Evolutionary conservation across 1,140 invertebrate genomes (phyloP), one percentile per base, ranked within the genome.

Genomic region (Odontomachus brunneus): DNA sequence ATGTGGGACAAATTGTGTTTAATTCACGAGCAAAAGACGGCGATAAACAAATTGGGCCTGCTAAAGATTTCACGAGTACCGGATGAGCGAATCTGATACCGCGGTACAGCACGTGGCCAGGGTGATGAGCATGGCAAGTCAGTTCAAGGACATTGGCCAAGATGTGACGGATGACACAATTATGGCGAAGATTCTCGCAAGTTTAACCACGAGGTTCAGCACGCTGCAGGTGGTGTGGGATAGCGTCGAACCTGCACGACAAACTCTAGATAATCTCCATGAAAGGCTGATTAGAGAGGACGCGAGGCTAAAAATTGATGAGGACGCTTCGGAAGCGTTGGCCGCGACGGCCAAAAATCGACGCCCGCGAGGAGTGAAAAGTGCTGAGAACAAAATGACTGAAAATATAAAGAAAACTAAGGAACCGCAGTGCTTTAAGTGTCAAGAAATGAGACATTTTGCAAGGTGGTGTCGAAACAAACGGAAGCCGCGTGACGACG

Each of bases 141-240:
- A 85, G 48, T 60, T 83, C 38, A 83, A 73, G 49, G 83, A 85
- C 59, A 44, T 87, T 14, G 84, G 84, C 12, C 66, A 84, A 75
- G 17, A 60, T 0, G 19, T 62, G 29, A 33, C 86, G 14, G 86
- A 83, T 17, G 65, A 19, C n/a, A 73, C 82, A 29, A 55, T 89
- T 1, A 86, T 86, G 67, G 84, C 78, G 9, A 88, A 88, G 26
- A 86, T 89, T 38, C 62, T 85, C 19, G 69, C 55, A 17, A 82
- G 66, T 63, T 59, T 89, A 15, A 78, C 73, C n/a, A 17, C 85
- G 51, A 78, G 59, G 29, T 83, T 73, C 57, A 67, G 63, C 38
- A 83, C 65, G 63, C 78, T 88, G 38, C 69, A 82, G n/a, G n/a
- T n/a, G n/a, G n/a, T n/a, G n/a, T n/a, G n/a, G n/a, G n/a, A n/a